Base-by-base conservation (phyloP, 1,140 invertebrate genomes). In the Maconellicoccus hirsutus region DNA sequence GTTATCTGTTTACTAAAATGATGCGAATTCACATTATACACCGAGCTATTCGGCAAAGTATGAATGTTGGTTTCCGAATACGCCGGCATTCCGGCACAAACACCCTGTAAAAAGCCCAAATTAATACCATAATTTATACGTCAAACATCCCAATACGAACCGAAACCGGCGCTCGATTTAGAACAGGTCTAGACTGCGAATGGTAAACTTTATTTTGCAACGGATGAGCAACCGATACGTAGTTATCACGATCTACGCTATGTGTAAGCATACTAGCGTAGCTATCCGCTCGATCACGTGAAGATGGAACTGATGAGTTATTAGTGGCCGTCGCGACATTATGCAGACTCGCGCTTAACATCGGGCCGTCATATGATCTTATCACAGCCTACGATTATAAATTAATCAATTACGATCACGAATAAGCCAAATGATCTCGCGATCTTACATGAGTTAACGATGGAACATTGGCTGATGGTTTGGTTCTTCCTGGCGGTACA, bases 311-410 rank as follows among this genome's bases (percentile, higher is more conserved):
- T 21, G 26, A 38, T 16, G 33, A 72, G 25, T 26, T 66, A 25
- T 25, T 26, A 1, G 72, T 71, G 26, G 71, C 69, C 21, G 71
- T 38, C 29, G 73, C 71, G 25, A 79, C 78, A 76, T 80, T 80
- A 73, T 79, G 78, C 59, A 81, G 73, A 74, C 79, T 79, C n/a
- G 79, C 76, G 73, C 79, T 79, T 14, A 75, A 73, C 71, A 82
- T 76, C 19, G 81, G 79, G 23, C 79, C 80, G 72, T 83, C 82
- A 72, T 82, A 82, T 66, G 81, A 84, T 2, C 81, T 78, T 76
- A 80, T 80, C 26, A 83, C 81, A 59, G 80, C 77, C 82, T 83
- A 71, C n/a, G 33, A 38, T n/a, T n/a, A n/a, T n/a, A n/a, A n/a
- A n/a, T n/a, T n/a, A n/a, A n/a, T n/a, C n/a, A n/a, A n/a, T n/a